These are phyloP conservation scores for Andricus grossulariae DNA, from an alignment of 1,140 invertebrate species.

Conservation along the genomic window DNA sequence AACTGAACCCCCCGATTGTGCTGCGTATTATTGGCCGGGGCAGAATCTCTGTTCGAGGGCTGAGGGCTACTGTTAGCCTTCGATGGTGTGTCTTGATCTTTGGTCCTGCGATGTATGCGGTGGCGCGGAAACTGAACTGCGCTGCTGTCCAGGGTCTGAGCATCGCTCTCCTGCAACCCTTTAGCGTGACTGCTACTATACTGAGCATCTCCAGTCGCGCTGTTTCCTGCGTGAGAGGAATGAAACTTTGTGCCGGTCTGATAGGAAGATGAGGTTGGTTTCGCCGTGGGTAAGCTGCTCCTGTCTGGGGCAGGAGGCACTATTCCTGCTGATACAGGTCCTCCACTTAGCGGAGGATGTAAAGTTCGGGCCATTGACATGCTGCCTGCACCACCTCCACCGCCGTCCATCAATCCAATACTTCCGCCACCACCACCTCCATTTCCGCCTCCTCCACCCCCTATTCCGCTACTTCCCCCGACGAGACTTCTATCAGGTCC, in stretches of 20 bases:
- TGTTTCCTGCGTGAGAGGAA: conserved; percentile 63
- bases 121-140: conserved; percentile 69
- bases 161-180: conserved; percentile 63
- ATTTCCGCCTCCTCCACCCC: conserved; percentile 44
- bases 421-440: conserved; percentile 36
- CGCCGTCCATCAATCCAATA: conserved; percentile 47
- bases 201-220: conserved; percentile 49
- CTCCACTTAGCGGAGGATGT: conserved; percentile 65
- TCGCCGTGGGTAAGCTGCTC: conserved; percentile 66
- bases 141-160: conserved; percentile 62
- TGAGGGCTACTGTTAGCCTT: conserved; percentile 64
- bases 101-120: conserved; percentile 73
- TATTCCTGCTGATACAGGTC: conserved; percentile 49
- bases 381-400: conserved; percentile 59
- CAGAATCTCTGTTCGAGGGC: conserved; percentile 66
- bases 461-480: conserved; percentile 45
- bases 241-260: conserved; percentile 73
- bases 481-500: conserved; percentile 64
- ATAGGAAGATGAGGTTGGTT: conserved; percentile 69
- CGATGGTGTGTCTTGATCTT: conserved; percentile 69
- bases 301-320: conserved; percentile 58
- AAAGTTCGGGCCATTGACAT: conserved; percentile 65
- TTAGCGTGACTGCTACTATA: conserved; percentile 60
- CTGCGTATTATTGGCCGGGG: conserved; percentile 60
- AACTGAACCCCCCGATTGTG: conserved; percentile 80